Conservation (phyloP, 2,888 invertebrate species). For the Helicoverpa assulta region DNA sequence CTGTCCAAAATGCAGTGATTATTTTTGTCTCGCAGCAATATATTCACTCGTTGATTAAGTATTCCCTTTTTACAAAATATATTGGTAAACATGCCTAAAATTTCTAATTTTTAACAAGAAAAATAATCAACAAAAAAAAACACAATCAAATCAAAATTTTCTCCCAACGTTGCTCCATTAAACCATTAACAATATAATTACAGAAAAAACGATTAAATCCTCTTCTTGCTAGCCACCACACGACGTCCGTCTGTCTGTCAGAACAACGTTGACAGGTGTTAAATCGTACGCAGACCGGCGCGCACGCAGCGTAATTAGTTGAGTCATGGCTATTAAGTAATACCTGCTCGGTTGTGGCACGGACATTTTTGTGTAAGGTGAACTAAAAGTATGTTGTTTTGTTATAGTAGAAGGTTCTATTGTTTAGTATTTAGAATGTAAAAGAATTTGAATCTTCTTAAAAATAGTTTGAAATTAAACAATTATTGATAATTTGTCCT, state of each 20-base stretch:
- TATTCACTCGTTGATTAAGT: too few species aligned
- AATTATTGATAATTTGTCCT: too few species aligned
- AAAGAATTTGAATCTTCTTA: not conserved
- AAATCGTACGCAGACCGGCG: conserved; percentile 78
- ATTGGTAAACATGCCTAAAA: too few species aligned
- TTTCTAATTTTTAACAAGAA: too few species aligned
- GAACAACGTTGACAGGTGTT: conserved; percentile 85
- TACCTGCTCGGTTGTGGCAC: conserved; percentile 58
- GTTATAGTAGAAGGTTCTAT: not conserved
- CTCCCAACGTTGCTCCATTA: conserved; percentile 2
- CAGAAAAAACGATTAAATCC: conserved; percentile 15
- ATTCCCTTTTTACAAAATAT: too few species aligned
- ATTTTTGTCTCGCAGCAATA: too few species aligned
- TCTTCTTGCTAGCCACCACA: conserved; percentile 60
- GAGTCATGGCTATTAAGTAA: conserved; percentile 82
- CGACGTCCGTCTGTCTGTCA: conserved; percentile 78
- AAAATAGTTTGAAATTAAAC: too few species aligned
- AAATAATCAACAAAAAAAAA: not conserved
- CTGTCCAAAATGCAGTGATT: too few species aligned
- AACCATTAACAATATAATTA: conserved; percentile 11
- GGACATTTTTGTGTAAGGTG: conserved; percentile 21
- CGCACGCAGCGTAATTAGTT: conserved; percentile 78
- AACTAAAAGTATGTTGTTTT: conserved; percentile 11
- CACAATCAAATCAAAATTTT: not conserved
- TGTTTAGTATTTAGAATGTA: not conserved